Evolutionary conservation across 2,888 invertebrate genomes (phyloP).

Genomic region (Nudaria mundana): DNA sequence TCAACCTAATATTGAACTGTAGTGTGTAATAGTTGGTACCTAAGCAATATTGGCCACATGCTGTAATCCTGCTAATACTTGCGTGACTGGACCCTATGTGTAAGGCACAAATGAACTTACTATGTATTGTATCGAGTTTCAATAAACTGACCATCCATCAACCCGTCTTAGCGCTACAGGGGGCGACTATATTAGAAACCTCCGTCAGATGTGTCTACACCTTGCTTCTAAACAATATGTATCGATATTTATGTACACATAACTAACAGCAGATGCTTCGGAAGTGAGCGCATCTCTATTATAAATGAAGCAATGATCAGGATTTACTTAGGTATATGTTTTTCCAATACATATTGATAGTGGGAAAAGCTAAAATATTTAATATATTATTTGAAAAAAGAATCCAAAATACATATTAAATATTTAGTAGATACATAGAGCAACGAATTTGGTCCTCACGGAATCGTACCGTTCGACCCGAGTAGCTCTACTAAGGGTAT

Average conservation of each 20-base stretch:
- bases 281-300: conserved; percentile 15
- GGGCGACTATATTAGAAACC: conserved; percentile 78
- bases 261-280: conserved; percentile 18
- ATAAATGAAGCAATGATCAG: conserved; percentile 21
- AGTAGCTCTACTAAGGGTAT: too few species aligned
- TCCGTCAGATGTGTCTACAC: conserved; percentile 56
- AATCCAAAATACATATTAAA: too few species aligned
- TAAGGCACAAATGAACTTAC: conserved; percentile 41
- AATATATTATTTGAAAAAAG: too few species aligned
- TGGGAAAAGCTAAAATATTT: too few species aligned
- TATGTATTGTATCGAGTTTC: conserved; percentile 75
- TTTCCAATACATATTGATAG: too few species aligned
- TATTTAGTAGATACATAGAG: too few species aligned
- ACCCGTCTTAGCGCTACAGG: conserved; percentile 67
- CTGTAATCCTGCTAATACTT: conserved; percentile 54
- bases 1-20: too few species aligned
- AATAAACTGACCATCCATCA: conserved; percentile 78
- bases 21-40: too few species aligned
- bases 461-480: too few species aligned
- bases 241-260: conserved; percentile 6
- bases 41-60: conserved; percentile 33
- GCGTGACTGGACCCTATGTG: conserved; percentile 64
- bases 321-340: too few species aligned
- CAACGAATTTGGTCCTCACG: too few species aligned
- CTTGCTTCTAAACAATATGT: conserved; percentile 24